phyloP scores from a whole-genome alignment of 2,888 invertebrate species.

The Drosophila buzzatii region DNA sequence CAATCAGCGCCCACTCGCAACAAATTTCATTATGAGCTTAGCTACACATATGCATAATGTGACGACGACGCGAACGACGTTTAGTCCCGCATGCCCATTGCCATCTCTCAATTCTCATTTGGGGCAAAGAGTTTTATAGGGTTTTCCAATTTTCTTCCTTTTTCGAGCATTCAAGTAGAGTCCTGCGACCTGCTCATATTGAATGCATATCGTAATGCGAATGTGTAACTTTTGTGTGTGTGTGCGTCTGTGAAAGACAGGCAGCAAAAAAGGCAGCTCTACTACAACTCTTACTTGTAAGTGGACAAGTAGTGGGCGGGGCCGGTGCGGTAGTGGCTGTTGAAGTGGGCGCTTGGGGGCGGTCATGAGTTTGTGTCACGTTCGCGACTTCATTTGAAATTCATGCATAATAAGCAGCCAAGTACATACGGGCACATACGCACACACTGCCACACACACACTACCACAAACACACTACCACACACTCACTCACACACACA shows the following conservation, averaged over 20 bases:
- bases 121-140: constrained; percentile 67
- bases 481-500: constrained; percentile 15
- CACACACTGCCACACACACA: constrained; percentile 3
- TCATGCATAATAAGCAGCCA: constrained; percentile 77
- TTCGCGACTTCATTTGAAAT: constrained; percentile 78
- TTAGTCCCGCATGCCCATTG: constrained; percentile 29
- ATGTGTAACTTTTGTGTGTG: constrained; percentile 69
- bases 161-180: constrained; percentile 26
- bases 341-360: constrained; percentile 52
- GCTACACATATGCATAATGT: constrained; percentile 56
- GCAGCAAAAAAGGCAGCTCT: constrained; percentile 51
- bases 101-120: constrained; percentile 38
- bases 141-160: constrained; percentile 53
- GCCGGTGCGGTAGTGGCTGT: neutral
- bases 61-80: constrained; percentile 27
- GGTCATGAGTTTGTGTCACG: constrained; percentile 74
- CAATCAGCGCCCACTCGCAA: constrained; percentile 60
- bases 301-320: neutral
- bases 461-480: constrained; percentile 6
- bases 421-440: constrained; percentile 56
- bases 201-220: constrained; percentile 76
- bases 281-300: constrained; percentile 15
- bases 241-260: constrained; percentile 29
- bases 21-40: constrained; percentile 67
- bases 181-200: constrained; percentile 55